Evolutionary conservation across 2,797 vertebrate species (phyloP).

Genomic region (Manis crassicaudata): DNA sequence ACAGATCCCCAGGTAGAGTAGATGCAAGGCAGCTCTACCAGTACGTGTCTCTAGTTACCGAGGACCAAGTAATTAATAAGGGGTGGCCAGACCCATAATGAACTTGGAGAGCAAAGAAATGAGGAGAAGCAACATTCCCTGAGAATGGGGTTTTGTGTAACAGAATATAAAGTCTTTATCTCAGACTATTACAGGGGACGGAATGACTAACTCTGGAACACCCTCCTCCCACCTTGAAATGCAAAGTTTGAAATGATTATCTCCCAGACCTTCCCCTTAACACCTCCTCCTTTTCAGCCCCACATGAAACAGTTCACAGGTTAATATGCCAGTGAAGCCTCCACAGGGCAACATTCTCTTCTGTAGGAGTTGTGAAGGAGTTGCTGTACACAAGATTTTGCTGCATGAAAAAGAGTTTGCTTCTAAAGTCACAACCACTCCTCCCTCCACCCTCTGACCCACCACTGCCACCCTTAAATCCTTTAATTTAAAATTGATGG

Average conservation of each 20-base stretch:
- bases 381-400: background rate
- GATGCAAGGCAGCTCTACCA: background rate
- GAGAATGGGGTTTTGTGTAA: constrained; percentile 41
- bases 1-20: background rate
- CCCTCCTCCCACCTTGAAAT: background rate
- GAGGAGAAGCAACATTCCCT: background rate
- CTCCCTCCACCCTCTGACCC: background rate
- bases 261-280: background rate
- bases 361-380: background rate
- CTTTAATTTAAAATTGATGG: background rate
- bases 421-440: constrained; percentile 4
- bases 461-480: background rate
- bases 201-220: background rate
- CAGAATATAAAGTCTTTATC: constrained; percentile 47
- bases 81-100: background rate
- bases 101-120: constrained; percentile 43
- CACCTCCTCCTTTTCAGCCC: background rate
- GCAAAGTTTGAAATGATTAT: background rate
- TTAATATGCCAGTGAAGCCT: background rate
- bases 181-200: constrained; percentile 19
- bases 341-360: background rate
- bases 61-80: constrained; percentile 13
- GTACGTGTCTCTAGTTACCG: background rate
- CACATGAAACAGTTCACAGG: background rate
- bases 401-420: constrained; percentile 62